Base-by-base conservation (phyloP, 2,113 vertebrate species). In the Pollimyrus isidori region DNA sequence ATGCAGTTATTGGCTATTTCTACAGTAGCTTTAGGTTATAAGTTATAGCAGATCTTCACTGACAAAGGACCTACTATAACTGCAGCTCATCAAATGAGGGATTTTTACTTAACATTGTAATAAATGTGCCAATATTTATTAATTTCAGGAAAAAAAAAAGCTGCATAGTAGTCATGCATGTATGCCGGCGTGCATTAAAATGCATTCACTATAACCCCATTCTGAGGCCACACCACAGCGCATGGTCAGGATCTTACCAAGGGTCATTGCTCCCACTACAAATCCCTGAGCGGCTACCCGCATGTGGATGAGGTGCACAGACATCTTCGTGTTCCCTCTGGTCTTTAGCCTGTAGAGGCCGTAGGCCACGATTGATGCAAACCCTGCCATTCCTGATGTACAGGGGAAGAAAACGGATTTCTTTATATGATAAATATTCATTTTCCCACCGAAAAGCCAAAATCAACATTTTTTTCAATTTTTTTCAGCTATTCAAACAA, bases 261-360 rank as follows among this genome's bases (percentile, higher is more conserved):
- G 3, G 0, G 98, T 98, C 93, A 99, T 95, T 0, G 98, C 97
- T 90, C 98, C 98, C 13, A 99, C 98, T 0, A 97, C 97, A 0
- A 98, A 99, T 88, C 98, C 97, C 91, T 99, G 98, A 0, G 98
- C 98, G 0, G 96, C 97, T n/a, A 99, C 97, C 0, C 98, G 96
- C 96, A 97, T 97, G 93, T 99, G 97, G 86, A 99, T 99, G 88
- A 99, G 94, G 90, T 99, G 97, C 1, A 99, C 91, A 0, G 98
- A 99, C 97, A 99, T 97, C 88, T 99, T 99, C 0, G 91, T 97
- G 3, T 97, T 45, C 0, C 98, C 98, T 19, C 98, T 94, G 88
- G 30, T 93, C 94, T 97, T 99, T 95, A 99, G 91, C 58, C 87
- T 98, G 91, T 96, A 95, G 0, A 99, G 94, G 88, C 96, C 96